These are phyloP conservation scores for Cydia fagiglandana DNA, from an alignment of 1,140 invertebrate genomes.

Conservation along the genomic window DNA sequence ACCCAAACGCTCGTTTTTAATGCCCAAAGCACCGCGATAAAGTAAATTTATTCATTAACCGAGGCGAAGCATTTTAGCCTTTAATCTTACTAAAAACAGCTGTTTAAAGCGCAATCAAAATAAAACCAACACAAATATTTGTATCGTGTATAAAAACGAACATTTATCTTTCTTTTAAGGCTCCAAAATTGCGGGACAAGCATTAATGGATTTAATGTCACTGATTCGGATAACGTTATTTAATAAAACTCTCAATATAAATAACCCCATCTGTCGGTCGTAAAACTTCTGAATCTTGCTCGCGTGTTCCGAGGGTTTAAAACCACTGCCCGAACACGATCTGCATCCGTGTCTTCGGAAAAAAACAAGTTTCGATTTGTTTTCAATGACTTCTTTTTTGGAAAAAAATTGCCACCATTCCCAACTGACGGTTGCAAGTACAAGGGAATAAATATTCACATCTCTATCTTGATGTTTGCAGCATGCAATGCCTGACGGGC, in stretches of 20 bases:
- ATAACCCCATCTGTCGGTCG: conserved; percentile 60
- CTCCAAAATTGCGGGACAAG: conserved; percentile 42
- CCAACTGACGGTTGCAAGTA: conserved; percentile 16
- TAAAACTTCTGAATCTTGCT: conserved; percentile 57
- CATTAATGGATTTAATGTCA: conserved; percentile 53
- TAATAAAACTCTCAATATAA: conserved; percentile 63
- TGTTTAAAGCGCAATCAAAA: conserved; percentile 23
- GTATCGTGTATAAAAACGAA: conserved; percentile 10
- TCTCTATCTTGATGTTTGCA: conserved; percentile 22
- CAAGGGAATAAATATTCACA: conserved; percentile 20
- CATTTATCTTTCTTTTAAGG: conserved; percentile 38
- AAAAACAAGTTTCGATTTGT: conserved; percentile 27
- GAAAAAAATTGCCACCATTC: conserved; percentile 23
- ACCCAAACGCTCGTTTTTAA: conserved; percentile 20
- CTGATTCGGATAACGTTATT: conserved; percentile 58
- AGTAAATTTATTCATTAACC: conserved; percentile 20
- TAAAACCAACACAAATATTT: conserved; percentile 25
- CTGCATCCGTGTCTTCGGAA: conserved; percentile 15
- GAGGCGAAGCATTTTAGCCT: conserved; percentile 21
- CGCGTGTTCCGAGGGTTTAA: conserved; percentile 47
- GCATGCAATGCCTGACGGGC: conserved; percentile 24
- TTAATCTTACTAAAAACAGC: conserved; percentile 22
- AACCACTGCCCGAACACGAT: conserved; percentile 33
- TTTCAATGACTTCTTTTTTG: conserved; percentile 16
- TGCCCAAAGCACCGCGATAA: conserved; percentile 19